These are phyloP conservation scores for Helobdella robusta DNA, from an alignment of 2,888 invertebrate species.

Conservation along the genomic window DNA sequence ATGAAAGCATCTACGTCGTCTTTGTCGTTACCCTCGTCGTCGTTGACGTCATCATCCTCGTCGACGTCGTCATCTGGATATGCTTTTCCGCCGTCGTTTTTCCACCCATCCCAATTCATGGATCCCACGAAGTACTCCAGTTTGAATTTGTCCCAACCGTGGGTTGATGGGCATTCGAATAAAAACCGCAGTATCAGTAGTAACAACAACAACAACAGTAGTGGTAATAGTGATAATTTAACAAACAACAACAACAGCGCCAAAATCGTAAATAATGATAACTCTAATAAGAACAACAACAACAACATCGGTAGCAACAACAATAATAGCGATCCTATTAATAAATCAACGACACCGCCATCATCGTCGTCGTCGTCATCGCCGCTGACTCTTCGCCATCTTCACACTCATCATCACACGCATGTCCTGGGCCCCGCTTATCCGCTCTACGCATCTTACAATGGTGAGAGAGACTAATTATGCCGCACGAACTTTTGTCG, in stretches of 20 bases:
- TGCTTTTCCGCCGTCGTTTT: neutral
- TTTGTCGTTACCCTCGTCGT: neutral
- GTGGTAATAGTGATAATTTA: neutral
- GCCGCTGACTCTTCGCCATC: conserved; percentile 85
- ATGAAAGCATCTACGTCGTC: neutral
- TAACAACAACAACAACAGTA: neutral
- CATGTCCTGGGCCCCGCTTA: conserved; percentile 66
- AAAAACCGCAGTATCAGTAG: too few relatives aligned
- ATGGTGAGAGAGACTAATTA: too few relatives aligned
- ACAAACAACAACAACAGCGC: neutral
- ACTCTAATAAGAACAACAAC: neutral
- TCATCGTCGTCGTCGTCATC: conserved; percentile 51
- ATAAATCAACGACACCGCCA: neutral
- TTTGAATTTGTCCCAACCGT: neutral
- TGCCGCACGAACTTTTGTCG: too few relatives aligned
- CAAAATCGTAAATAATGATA: too few relatives aligned
- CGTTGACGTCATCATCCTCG: too few relatives aligned
- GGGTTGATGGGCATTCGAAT: too few relatives aligned
- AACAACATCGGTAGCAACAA: neutral
- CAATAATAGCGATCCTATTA: neutral
- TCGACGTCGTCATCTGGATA: too few relatives aligned
- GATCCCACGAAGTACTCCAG: conserved; percentile 5
- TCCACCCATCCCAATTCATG: conserved; percentile 5
- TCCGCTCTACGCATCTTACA: conserved; percentile 24
- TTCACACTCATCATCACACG: conserved; percentile 92